Base-by-base conservation (phyloP, 1,140 invertebrate species). In the Panulirus ornatus region DNA sequence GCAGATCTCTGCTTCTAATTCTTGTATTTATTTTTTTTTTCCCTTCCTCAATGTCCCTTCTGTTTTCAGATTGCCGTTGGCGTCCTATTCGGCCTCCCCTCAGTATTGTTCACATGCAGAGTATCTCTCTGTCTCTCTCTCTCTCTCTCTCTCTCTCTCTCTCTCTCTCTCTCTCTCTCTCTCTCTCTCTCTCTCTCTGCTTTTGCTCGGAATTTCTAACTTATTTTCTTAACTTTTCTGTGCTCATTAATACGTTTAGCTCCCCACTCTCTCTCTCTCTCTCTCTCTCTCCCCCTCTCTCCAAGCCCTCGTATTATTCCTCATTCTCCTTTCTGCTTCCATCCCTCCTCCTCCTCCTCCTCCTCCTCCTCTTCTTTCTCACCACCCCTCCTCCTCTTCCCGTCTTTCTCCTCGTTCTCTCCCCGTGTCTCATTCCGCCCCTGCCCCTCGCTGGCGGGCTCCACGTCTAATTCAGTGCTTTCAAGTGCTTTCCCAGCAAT, bases 401-500 rank as follows among this genome's bases (percentile, higher is more conserved):
- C 51, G 6, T 70, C 19, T 11, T 70, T 34, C 66, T 11, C 66
- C 27, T 70, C 66, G n/a, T 34, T 70, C 66, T 70, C 66, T 70
- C 66, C 66, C 66, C n/a, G n/a, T n/a, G n/a, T n/a, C n/a, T n/a
- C n/a, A n/a, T n/a, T n/a, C n/a, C n/a, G n/a, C n/a, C n/a, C n/a
- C n/a, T n/a, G n/a, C 76, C 47, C 42, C 44, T 30, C 30, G 76
- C 76, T 44, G n/a, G 11, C n/a, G 42, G 47, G 76, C 42, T 79
- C 44, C 16, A 27, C 76, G n/a, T 79, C 76, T 79, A 79, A 79
- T 79, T 79, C 76, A 14, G 40, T 30, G 40, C 76, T 51, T 79
- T 79, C 76, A 79, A 79, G 76, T 79, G 42, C 76, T 79, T 79
- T 42, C 76, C 34, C 47, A 16, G 2, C 27, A 16, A 79, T 42